Percentiles rank a stretch among this genome's conserved stretches.
These are phyloP conservation scores for Colius striatus DNA, from an alignment of 2,113 vertebrate genomes.

Conservation along the genomic window DNA sequence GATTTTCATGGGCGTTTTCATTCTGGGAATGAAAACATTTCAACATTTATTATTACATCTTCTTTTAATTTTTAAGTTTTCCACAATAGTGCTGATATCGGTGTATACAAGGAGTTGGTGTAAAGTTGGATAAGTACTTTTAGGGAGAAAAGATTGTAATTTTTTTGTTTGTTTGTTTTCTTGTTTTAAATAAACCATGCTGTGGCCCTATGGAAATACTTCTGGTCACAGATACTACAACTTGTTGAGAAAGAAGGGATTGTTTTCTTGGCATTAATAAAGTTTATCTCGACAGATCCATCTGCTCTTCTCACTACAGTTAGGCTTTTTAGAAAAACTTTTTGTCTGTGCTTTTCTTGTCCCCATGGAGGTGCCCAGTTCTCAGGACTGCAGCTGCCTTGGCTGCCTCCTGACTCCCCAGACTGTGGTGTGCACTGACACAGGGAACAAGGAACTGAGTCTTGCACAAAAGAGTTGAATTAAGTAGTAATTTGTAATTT, in stretches of 20 bases:
- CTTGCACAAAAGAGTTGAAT: background rate
- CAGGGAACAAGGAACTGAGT: background rate
- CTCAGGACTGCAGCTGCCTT: background rate
- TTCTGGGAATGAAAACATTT: no score
- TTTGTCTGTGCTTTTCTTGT: background rate
- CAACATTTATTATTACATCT: background rate
- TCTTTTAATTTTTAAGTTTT: background rate
- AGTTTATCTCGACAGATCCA: background rate
- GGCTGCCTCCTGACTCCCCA: background rate
- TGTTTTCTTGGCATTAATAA: background rate
- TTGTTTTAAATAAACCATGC: background rate
- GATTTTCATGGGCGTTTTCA: background rate
- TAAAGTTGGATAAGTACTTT: background rate
- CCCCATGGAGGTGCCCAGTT: background rate
- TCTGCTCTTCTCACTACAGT: background rate
- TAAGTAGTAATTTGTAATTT: background rate
- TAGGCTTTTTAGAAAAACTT: background rate
- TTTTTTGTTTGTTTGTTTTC: background rate
- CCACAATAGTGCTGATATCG: background rate
- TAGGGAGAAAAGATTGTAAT: background rate
- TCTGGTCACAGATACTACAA: background rate
- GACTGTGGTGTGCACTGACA: background rate
- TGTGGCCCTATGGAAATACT: fast-evolving
- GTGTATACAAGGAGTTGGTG: background rate
- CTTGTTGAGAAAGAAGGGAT: background rate